These are phyloP conservation scores for rabbit (Oryctolagus cuniculus) DNA, from an alignment of 2,113 vertebrate species.

Conservation along the genomic window mOryCun1.1 NC_091432.1:90272001-90272500, in stretches of 20 bases:
- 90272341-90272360: conserved; percentile 75
- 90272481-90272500: conserved; percentile 8
- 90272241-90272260: conserved; percentile 59
- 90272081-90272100: conserved; percentile 50
- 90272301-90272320: conserved; percentile 71
- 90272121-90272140: conserved; percentile 5
- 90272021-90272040: neutral
- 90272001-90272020: neutral
- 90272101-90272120: neutral
- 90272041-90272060: conserved; percentile 47
- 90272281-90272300: conserved; percentile 54
- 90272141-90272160: neutral
- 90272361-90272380: conserved; percentile 78
- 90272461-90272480: conserved; percentile 41
- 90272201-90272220: conserved; percentile 52
- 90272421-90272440: conserved; percentile 73
- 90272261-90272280: conserved; percentile 67
- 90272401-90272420: conserved; percentile 70
- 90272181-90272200: conserved; percentile 2
- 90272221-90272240: conserved; percentile 16
- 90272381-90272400: conserved; percentile 68
- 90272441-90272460: conserved; percentile 69
- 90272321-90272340: conserved; percentile 78
- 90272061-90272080: conserved; percentile 27
- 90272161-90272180: conserved; percentile 4